Conservation (phyloP, 1,140 invertebrate genomes). For the Halyomorpha halys region DNA sequence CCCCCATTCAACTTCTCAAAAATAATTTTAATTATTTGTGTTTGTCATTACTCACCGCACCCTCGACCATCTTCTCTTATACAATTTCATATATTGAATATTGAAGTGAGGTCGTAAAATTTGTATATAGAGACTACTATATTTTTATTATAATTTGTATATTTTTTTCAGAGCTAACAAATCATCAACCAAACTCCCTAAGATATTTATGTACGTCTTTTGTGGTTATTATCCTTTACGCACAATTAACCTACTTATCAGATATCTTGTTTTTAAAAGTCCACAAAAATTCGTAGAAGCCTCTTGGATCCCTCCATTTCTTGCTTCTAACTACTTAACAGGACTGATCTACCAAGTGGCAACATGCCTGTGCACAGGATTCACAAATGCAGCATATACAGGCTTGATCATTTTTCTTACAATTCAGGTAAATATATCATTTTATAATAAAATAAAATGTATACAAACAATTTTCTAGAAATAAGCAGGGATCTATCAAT, state of each 20-base stretch:
- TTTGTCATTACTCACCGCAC: no score
- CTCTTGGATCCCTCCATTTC: not conserved
- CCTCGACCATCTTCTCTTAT: no score
- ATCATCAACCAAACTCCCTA: not conserved
- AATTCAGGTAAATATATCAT: not conserved
- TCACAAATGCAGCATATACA: conserved; percentile 5
- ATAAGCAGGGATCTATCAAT: no score
- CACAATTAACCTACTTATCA: not conserved
- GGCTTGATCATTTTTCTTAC: not conserved
- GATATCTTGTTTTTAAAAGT: not conserved
- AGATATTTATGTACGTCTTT: not conserved
- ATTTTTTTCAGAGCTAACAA: conserved; percentile 1
- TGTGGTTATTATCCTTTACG: conserved; percentile 1
- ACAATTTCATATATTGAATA: no score
- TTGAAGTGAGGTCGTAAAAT: no score
- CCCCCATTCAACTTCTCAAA: no score
- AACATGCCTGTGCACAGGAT: not conserved
- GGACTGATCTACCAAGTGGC: not conserved
- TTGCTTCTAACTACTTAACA: not conserved
- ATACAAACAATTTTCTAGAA: no score
- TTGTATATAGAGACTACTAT: no score
- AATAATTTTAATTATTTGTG: no score
- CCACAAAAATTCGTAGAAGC: conserved; percentile 1
- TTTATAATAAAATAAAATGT: no score
- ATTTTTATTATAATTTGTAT: not conserved